Conservation (phyloP, 2,797 vertebrate species). For the Lates japonicus region DNA sequence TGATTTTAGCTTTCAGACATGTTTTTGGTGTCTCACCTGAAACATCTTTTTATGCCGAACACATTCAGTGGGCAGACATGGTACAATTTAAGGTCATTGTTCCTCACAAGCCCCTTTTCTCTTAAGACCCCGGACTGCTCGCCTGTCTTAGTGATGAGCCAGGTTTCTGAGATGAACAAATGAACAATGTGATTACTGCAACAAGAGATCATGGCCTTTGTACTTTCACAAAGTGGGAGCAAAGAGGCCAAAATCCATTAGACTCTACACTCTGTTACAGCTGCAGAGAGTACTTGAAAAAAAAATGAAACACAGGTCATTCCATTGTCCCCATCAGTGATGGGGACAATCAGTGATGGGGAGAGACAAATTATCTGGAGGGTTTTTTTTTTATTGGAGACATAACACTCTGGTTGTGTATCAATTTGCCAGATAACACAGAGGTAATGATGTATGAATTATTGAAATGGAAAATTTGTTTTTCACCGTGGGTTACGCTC, state of each 20-base stretch:
- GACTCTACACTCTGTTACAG: slow-evolving; percentile 9
- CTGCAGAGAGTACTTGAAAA: slow-evolving; percentile 29
- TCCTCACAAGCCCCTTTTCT: slow-evolving; percentile 5
- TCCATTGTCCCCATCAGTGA: slow-evolving; percentile 32
- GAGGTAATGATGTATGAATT: slow-evolving; percentile 61
- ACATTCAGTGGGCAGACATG: neutral
- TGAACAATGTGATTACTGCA: slow-evolving; percentile 25
- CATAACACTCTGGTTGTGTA: slow-evolving; percentile 17
- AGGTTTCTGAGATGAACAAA: slow-evolving; percentile 7
- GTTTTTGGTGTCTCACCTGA: neutral
- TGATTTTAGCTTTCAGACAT: neutral
- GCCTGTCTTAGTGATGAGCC: slow-evolving; percentile 8
- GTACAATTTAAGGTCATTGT: neutral
- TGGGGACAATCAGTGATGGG: neutral
- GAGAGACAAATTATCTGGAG: slow-evolving; percentile 12
- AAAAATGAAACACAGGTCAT: slow-evolving; percentile 31
- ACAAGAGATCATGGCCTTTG: slow-evolving; percentile 23
- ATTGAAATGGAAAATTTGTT: slow-evolving; percentile 67
- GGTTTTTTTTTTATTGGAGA: slow-evolving; percentile 9
- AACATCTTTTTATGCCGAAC: neutral
- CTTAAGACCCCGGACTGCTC: neutral
- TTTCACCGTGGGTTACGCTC: slow-evolving; percentile 54
- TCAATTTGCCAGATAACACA: slow-evolving; percentile 45
- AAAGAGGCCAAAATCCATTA: slow-evolving; percentile 52
- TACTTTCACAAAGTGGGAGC: slow-evolving; percentile 37